Base-by-base conservation (phyloP, 1,140 invertebrate genomes). In the Micrasema longulum region DNA sequence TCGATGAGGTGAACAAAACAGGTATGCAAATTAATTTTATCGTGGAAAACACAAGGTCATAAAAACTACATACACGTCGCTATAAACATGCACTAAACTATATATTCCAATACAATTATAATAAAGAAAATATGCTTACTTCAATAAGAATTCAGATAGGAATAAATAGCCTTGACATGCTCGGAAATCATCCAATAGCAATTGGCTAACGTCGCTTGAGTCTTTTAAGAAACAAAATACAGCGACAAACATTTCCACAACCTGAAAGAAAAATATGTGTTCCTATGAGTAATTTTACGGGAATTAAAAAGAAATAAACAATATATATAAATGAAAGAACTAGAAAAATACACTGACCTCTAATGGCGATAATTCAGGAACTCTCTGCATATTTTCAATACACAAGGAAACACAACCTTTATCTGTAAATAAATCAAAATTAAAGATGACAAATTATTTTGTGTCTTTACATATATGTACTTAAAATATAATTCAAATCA, bases 171-270 rank as follows among this genome's bases (percentile, higher is more conserved):
- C 97, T 80, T 98, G 95, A 78, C 94, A 95, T 67, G 93, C 89
- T 72, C 93, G 89, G 85, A 99, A 99, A 84, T 99, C 97, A 82
- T 99, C 97, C 73, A 99, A 82, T 72, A 99, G 86, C 75, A 92
- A 91, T 83, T 97, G 95, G 69, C 96, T 97, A 62, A 97, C 93
- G 82, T 97, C 96, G 84, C 96, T 96, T n/a, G 97, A 99, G 81
- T 99, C 97, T 87, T 98, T 98, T 55, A 99, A 87, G 82, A 99
- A 97, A 87, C 97, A 98, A 85, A 99, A 98, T 31, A 99, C 92
- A 11, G 96, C 97, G 35, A 97, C 95, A 86, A 99, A 97, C 96
- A 99, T 98, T 86, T 99, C 96, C 11, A 98, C 95, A 73, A 98
- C 91, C 84, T 85, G 78, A 10, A 79, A 72, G 1, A 41, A 41